Base-by-base conservation (phyloP, 35 echinoderm and acorn worm genomes). In the Stichopus chloronotus region DNA sequence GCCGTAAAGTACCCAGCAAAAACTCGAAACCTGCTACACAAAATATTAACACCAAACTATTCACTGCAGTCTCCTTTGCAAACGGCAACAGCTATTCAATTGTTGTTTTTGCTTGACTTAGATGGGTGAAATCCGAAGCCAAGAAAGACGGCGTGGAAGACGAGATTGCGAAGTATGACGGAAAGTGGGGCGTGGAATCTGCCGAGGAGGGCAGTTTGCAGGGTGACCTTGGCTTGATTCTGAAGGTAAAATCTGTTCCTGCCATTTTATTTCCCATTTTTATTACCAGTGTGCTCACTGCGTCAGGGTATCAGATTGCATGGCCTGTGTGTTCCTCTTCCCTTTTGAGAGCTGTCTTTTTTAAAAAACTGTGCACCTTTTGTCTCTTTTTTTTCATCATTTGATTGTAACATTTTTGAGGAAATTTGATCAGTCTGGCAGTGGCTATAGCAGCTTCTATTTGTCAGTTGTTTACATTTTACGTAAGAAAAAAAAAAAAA, bases 81-180 rank as follows among this genome's bases (percentile, higher is more conserved):
- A 24, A 21, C 4, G 13, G 1, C 13, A 72, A 21, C 13, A 4
- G 69, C 13, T 21, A 72, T 72, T 12, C 52, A 17, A 10, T 63
- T 8, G 4, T 0, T 65, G 61, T 17, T 65, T 63, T 65, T 19
- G 0, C 60, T 56, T 12, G 2, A 57, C 14, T 5, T 71, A 99
- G 97, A 72, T 99, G 97, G 97, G 78, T 95, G 13, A 63, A 77
- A 53, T 99, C 97, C 2, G 76, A 93, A 20, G 97, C 97, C 56
- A 99, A 96, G 88, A 99, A 99, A 76, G 95, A 99, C 87, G 97
- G 86, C 43, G 97, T 96, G 7, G 97, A 96, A 78, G 97, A 95
- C 24, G 95, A 96, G 24, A 83, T 96, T 60, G 79, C 97, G 25
- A 99, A 99, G 84, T 99, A 96, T 90, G 95, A 99, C 92, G 97